Evolutionary conservation across 2,888 invertebrate genomes (phyloP).

Genomic region (Cantharis rufa): DNA sequence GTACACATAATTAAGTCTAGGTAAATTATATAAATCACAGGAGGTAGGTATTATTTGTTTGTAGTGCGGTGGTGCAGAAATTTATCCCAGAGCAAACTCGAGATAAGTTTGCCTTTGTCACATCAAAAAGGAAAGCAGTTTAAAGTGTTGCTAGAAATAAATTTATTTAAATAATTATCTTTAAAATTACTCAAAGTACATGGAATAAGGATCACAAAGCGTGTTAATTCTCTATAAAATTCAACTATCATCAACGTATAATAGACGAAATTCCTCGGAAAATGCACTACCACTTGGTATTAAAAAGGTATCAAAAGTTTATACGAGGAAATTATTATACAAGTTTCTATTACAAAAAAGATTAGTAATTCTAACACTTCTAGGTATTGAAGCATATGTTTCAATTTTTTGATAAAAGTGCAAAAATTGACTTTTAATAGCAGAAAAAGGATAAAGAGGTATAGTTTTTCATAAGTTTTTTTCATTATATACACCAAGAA

Average conservation of each 20-base stretch:
- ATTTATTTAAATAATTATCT: slow-evolving; percentile 19
- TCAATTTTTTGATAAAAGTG: neutral
- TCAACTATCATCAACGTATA: slow-evolving; percentile 5
- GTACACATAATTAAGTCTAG: neutral
- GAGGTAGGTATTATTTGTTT: neutral
- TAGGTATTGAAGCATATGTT: neutral
- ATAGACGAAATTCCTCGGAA: slow-evolving; percentile 5
- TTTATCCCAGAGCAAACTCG: slow-evolving; percentile 3
- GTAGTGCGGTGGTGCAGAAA: slow-evolving; percentile 11
- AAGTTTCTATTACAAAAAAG: neutral
- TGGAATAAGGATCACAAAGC: slow-evolving; percentile 8
- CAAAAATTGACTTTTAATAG: neutral
- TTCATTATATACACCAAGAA: neutral
- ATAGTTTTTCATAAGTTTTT: neutral
- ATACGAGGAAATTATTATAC: neutral
- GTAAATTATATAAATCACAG: neutral
- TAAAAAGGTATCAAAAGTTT: neutral
- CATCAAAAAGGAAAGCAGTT: slow-evolving; percentile 8
- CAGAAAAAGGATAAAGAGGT: neutral
- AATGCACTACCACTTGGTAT: neutral
- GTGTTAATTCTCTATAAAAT: slow-evolving; percentile 9
- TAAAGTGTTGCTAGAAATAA: slow-evolving; percentile 13
- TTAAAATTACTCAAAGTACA: slow-evolving; percentile 9
- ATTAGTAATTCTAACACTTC: neutral
- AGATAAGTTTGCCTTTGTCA: slow-evolving; percentile 7